Percentiles rank a stretch among this genome's conserved stretches.
phyloP scores from a whole-genome alignment of 2,888 invertebrate species.

The Platynereis dumerilii region DNA sequence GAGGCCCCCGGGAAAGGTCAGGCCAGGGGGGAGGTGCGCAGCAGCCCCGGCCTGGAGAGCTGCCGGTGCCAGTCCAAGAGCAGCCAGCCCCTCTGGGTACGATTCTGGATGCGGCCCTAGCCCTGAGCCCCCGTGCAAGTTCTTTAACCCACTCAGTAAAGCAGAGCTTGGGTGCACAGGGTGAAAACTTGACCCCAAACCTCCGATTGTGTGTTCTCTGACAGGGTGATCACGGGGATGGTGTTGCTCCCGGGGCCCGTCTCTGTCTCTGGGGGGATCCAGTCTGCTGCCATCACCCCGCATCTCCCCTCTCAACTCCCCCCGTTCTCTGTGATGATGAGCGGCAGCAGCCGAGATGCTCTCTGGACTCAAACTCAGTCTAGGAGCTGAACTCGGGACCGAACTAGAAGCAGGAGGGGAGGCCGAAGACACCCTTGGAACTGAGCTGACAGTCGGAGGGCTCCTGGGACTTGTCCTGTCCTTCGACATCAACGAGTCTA shows the following conservation, averaged over 20 bases:
- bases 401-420: neutral
- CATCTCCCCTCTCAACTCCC: too few relatives aligned
- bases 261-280: neutral
- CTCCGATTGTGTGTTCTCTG: neutral
- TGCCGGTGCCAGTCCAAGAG: constrained; percentile 19
- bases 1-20: constrained; percentile 4
- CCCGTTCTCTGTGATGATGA: too few relatives aligned
- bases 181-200: constrained; percentile 18
- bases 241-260: too few relatives aligned
- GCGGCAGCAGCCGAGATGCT: constrained; percentile 2
- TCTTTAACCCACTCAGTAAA: constrained; percentile 12
- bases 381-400: neutral
- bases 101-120: neutral
- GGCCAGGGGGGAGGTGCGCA: constrained; percentile 1
- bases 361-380: neutral
- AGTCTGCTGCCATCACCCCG: too few relatives aligned
- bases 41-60: constrained; percentile 9
- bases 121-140: neutral
- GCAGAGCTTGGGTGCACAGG: constrained; percentile 12
- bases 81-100: constrained; percentile 21
- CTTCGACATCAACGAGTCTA: constrained; percentile 24
- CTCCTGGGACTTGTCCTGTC: neutral
- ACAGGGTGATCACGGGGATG: too few relatives aligned
- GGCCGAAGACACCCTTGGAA: neutral
- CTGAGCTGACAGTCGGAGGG: neutral